These are phyloP conservation scores for Sarcophaga bullata DNA, from an alignment of 1,140 invertebrate species.

Conservation along the genomic window DNA sequence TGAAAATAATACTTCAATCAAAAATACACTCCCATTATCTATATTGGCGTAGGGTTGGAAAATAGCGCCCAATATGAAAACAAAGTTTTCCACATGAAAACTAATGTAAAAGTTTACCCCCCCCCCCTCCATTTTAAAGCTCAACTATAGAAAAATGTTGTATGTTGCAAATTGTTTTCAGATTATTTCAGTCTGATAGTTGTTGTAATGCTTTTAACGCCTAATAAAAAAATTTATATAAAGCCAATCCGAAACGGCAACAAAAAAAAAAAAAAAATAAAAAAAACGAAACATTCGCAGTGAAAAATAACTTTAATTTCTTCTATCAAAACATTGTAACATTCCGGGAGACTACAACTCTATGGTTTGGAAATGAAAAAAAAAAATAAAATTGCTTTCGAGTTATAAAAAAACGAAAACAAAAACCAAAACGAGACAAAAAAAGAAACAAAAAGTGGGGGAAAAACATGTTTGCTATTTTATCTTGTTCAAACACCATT, in stretches of 20 bases:
- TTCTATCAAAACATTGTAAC: conserved; percentile 1
- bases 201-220: conserved; percentile 3
- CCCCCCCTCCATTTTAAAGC: too few relatives aligned
- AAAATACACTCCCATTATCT: too few relatives aligned
- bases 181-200: not conserved
- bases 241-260: not conserved
- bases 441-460: not conserved
- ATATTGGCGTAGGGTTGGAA: too few relatives aligned
- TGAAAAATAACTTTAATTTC: not conserved
- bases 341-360: not conserved
- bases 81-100: too few relatives aligned
- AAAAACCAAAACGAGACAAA: too few relatives aligned
- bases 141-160: too few relatives aligned
- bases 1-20: too few relatives aligned
- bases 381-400: not conserved
- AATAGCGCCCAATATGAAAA: too few relatives aligned
- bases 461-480: not conserved
- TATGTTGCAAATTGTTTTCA: not conserved
- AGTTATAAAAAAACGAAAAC: too few relatives aligned
- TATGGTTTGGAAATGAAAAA: not conserved
- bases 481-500: conserved; percentile 14
- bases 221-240: not conserved
- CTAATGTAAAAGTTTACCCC: too few relatives aligned
- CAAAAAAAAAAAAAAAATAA: not conserved
- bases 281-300: too few relatives aligned